phyloP scores from a whole-genome alignment of 2,113 vertebrate genomes.

The Pituophis catenifer region DNA sequence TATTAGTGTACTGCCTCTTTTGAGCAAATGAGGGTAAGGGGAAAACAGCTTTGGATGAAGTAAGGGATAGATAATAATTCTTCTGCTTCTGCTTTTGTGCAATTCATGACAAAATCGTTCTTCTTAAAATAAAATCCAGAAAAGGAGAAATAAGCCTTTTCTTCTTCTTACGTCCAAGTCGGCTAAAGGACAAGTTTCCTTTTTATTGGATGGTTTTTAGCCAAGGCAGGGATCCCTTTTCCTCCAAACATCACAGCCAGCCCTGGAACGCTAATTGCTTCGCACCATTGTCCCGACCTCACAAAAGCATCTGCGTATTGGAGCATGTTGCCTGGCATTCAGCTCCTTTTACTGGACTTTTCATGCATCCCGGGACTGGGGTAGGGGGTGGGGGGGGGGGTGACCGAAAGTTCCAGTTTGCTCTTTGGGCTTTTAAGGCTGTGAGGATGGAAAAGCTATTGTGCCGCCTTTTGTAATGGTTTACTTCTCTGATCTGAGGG shows the following conservation, averaged over 20 bases:
- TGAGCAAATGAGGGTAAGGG: slow-evolving; percentile 14
- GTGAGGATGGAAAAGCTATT: neutral
- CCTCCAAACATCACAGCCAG: slow-evolving; percentile 52
- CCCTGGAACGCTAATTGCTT: slow-evolving; percentile 61
- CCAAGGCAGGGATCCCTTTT: neutral
- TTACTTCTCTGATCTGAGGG: neutral
- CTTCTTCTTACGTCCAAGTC: neutral
- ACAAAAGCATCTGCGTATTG: slow-evolving; percentile 56
- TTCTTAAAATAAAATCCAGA: slow-evolving; percentile 31
- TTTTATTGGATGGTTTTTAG: slow-evolving; percentile 30
- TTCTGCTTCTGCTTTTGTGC: slow-evolving; percentile 12
- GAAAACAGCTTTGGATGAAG: slow-evolving; percentile 52
- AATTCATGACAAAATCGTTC: slow-evolving; percentile 60
- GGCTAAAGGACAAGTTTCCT: neutral
- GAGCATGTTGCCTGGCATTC: slow-evolving; percentile 42
- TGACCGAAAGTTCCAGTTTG: neutral
- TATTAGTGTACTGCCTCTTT: slow-evolving; percentile 48
- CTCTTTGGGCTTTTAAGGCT: slow-evolving; percentile 15
- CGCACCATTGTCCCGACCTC: slow-evolving; percentile 62
- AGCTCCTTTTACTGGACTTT: slow-evolving; percentile 51
- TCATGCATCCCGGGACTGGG: slow-evolving; percentile 1
- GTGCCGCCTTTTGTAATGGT: neutral
- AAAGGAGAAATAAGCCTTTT: neutral
- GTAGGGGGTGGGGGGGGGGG: neutral
- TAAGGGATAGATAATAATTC: slow-evolving; percentile 18